Conservation (phyloP, 2,888 invertebrate species). For the Aromia moschata region DNA sequence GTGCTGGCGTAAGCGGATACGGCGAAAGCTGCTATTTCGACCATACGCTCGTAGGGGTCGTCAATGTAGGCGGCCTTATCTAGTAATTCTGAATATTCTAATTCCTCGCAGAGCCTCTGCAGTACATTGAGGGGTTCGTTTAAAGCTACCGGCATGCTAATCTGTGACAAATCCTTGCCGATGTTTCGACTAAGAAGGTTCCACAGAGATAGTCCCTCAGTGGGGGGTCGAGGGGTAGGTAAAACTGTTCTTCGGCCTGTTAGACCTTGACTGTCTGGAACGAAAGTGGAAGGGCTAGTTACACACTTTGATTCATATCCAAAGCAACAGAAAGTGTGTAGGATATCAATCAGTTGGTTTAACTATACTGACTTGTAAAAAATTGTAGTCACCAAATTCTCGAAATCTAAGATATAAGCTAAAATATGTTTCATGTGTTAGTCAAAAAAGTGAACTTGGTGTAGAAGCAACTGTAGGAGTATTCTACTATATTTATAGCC, state of each 20-base stretch:
- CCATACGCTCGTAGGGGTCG: slow-evolving; percentile 77
- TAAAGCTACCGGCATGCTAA: slow-evolving; percentile 87
- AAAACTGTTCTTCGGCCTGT: slow-evolving; percentile 72
- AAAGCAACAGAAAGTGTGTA: too few species aligned
- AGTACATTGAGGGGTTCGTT: slow-evolving; percentile 86
- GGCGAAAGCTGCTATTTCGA: slow-evolving; percentile 81
- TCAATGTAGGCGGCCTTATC: slow-evolving; percentile 76
- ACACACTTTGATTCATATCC: too few species aligned
- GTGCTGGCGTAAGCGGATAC: slow-evolving; percentile 81
- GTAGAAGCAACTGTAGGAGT: too few species aligned
- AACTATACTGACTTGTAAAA: too few species aligned
- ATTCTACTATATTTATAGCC: too few species aligned
- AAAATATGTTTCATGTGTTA: too few species aligned
- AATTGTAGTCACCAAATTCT: too few species aligned
- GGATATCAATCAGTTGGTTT: too few species aligned
- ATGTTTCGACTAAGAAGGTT: slow-evolving; percentile 83
- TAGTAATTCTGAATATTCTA: slow-evolving; percentile 83
- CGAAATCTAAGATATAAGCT: too few species aligned
- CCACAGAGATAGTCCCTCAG: slow-evolving; percentile 82
- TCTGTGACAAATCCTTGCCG: slow-evolving; percentile 85
- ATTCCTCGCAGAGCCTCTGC: slow-evolving; percentile 83
- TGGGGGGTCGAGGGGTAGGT: slow-evolving; percentile 76
- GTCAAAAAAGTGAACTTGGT: too few species aligned
- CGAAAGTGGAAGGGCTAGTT: too few species aligned
- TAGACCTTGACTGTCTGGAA: slow-evolving; percentile 53